Conservation (phyloP, 2,797 vertebrate genomes). For the Acanthurus lineatus region DNA sequence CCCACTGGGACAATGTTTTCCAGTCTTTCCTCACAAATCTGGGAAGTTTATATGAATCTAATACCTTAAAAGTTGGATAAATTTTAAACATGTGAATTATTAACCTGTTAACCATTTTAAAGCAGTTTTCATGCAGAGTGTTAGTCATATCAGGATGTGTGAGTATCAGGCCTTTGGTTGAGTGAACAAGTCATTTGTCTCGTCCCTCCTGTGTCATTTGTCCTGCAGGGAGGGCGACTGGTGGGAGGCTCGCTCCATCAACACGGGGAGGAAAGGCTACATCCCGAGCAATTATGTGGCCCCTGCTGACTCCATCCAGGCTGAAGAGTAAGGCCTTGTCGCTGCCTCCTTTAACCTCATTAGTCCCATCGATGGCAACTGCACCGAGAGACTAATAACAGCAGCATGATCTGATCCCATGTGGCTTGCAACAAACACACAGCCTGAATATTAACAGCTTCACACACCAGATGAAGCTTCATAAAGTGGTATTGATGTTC, state of each 20-base stretch:
- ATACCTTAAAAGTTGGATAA: slow-evolving; percentile 2
- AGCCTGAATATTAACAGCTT: slow-evolving; percentile 3
- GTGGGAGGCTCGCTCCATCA: slow-evolving; percentile 98
- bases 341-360: slow-evolving; percentile 46
- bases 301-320: slow-evolving; percentile 97
- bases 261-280: slow-evolving; percentile 95
- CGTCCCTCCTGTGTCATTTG: slow-evolving; percentile 31
- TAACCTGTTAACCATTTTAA: slow-evolving; percentile 5
- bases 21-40: not conserved
- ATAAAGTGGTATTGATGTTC: slow-evolving; percentile 6
- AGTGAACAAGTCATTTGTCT: slow-evolving; percentile 20
- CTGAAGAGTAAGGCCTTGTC: slow-evolving; percentile 92
- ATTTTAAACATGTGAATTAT: slow-evolving; percentile 10
- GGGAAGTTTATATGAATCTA: slow-evolving; percentile 16
- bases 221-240: slow-evolving; percentile 94
- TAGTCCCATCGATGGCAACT: slow-evolving; percentile 25
- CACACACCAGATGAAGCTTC: not conserved
- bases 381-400: slow-evolving; percentile 32
- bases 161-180: slow-evolving; percentile 14
- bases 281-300: slow-evolving; percentile 99
- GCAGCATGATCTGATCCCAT: slow-evolving; percentile 28
- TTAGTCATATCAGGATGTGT: slow-evolving; percentile 23
- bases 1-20: not conserved
- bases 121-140: not conserved
- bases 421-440: slow-evolving; percentile 11